A percentile compares a stretch with the other conserved stretches of the same genome.
These are phyloP conservation scores for Lasioglossum figueresi DNA, from an alignment of 2,888 invertebrate genomes.

Conservation along the genomic window DNA sequence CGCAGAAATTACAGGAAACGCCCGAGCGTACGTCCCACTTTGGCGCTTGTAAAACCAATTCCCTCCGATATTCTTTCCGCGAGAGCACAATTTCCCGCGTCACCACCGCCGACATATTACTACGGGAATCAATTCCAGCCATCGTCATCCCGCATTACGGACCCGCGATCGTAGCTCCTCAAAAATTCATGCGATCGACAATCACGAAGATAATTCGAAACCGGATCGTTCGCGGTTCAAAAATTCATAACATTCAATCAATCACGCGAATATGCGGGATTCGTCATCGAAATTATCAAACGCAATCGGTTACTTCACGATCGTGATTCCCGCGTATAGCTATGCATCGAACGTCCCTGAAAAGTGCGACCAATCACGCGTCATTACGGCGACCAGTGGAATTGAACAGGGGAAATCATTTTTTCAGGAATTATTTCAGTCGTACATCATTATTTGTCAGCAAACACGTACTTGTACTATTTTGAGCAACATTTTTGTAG, in stretches of 20 bases:
- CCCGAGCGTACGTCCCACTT: slow-evolving; percentile 1
- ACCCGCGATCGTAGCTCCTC: background rate
- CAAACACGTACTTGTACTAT: too few species aligned
- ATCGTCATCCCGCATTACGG: background rate
- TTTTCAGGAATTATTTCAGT: background rate
- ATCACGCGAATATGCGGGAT: background rate
- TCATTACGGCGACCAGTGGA: background rate
- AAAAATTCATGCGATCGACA: background rate
- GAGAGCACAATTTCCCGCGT: slow-evolving; percentile 2
- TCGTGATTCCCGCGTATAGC: background rate
- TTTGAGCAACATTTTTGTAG: too few species aligned
- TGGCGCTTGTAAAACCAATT: background rate
- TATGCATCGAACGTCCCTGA: background rate
- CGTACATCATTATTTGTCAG: too few species aligned
- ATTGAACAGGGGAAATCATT: background rate
- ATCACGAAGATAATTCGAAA: background rate
- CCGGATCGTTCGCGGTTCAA: background rate
- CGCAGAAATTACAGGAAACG: slow-evolving; percentile 32
- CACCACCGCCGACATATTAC: background rate
- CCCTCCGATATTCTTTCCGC: background rate
- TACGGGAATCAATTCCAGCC: background rate
- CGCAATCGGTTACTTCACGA: background rate
- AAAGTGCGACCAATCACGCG: background rate
- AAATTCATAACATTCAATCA: slow-evolving; percentile 1
- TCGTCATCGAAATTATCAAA: background rate